These are phyloP conservation scores for Dyspetes luteomarginatus DNA, from an alignment of 2,888 invertebrate species.

Conservation along the genomic window DNA sequence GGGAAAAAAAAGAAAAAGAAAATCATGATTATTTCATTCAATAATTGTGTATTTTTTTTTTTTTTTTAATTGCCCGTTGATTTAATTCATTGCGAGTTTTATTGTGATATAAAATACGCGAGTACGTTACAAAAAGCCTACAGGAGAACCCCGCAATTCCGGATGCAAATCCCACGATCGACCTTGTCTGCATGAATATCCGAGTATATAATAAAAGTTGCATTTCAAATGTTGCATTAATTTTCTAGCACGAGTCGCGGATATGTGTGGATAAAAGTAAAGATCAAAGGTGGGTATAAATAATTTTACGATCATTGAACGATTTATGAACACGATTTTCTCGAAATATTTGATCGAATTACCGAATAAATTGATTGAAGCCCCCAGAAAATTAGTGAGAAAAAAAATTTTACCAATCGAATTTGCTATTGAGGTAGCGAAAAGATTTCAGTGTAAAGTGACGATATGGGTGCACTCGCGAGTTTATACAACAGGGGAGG, in stretches of 20 bases:
- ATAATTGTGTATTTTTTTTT: too few species aligned
- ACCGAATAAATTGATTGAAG: neutral
- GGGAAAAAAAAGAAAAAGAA: too few species aligned
- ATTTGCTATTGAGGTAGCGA: too few species aligned
- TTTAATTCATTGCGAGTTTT: too few species aligned
- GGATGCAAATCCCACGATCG: slow-evolving; percentile 53
- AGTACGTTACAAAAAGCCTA: neutral
- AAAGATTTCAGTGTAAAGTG: too few species aligned
- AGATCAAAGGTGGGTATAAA: slow-evolving; percentile 14
- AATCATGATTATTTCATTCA: too few species aligned
- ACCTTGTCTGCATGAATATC: slow-evolving; percentile 49
- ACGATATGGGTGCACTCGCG: too few species aligned
- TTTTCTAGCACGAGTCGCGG: slow-evolving; percentile 20
- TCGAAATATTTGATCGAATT: slow-evolving; percentile 18
- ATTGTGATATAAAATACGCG: too few species aligned
- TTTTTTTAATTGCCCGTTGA: too few species aligned
- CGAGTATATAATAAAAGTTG: slow-evolving; percentile 34
- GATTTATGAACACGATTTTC: slow-evolving; percentile 1
- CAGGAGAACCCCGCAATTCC: slow-evolving; percentile 30
- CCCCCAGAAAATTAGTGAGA: too few species aligned
- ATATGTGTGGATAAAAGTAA: slow-evolving; percentile 26
- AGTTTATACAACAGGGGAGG: too few species aligned
- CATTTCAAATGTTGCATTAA: slow-evolving; percentile 34
- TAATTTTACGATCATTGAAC: slow-evolving; percentile 35
- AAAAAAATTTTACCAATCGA: too few species aligned